phyloP scores from a whole-genome alignment of 2,113 vertebrate species.

The Sinocyclocheilus grahami region DNA sequence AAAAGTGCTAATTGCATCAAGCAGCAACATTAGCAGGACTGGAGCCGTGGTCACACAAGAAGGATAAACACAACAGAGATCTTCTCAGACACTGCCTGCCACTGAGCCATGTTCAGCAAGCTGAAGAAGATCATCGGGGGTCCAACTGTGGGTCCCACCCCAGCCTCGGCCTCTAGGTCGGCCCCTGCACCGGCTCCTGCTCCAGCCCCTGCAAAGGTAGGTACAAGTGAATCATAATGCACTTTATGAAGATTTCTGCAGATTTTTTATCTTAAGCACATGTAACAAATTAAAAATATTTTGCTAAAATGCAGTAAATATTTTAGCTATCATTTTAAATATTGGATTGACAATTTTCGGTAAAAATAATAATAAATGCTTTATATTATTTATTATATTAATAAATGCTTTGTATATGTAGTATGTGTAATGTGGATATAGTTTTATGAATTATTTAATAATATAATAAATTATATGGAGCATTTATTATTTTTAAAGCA shows the following conservation, averaged over 20 bases:
- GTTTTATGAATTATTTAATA: background rate
- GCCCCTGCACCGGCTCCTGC: background rate
- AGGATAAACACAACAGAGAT: constrained; percentile 23
- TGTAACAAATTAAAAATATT: background rate
- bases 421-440: background rate
- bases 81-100: constrained; percentile 30
- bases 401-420: background rate
- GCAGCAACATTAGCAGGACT: constrained; percentile 58
- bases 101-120: constrained; percentile 79
- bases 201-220: constrained; percentile 60
- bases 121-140: constrained; percentile 71
- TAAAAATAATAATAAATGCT: background rate
- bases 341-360: background rate
- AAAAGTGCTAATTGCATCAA: constrained; percentile 81
- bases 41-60: constrained; percentile 30
- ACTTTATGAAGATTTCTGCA: background rate
- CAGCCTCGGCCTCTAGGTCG: constrained; percentile 36
- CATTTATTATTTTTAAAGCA: too few relatives aligned
- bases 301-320: background rate
- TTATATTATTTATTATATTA: background rate
- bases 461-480: background rate
- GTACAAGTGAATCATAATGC: background rate
- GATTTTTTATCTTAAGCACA: background rate
- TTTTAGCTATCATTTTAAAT: background rate
- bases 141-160: constrained; percentile 62